Base-by-base conservation (phyloP, 2,888 invertebrate species). In the Philaethria dido region DNA sequence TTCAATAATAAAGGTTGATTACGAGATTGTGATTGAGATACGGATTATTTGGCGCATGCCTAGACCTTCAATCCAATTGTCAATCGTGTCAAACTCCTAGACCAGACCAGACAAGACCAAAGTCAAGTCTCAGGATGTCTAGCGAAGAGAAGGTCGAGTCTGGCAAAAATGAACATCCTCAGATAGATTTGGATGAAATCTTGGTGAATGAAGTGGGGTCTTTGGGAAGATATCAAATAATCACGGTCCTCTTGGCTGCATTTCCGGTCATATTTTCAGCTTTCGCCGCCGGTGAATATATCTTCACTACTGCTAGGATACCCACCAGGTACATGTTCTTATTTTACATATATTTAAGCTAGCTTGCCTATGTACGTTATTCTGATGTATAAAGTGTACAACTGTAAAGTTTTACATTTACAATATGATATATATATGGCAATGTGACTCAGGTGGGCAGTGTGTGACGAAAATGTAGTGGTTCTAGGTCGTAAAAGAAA, bases 251-350 rank as follows among this genome's bases (percentile, higher is more conserved):
- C 1, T 79, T 91, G 36, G 88, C 89, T 0, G 80, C 89, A 0
- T 69, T 92, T 11, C 91, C 91, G 0, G 84, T 89, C 11, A 89
- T 92, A 25, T 91, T 92, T 77, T 87, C 89, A 0, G 92, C 89
- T 0, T 89, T 89, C 62, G 90, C 89, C 0, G 78, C 90, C 0
- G 89, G 90, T 18, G 92, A 92, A 74, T 92, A 90, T 62, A 88
- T 92, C 68, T 92, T 92, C 68, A 91, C 92, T 0, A 88, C 88
- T 0, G 89, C 88, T 8, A 87, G 91, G 68, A 88, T 91, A 72
- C 85, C 84, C 1, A 80, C 85, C 59, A 89, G 92, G 91, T 91
- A 74, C 9, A 3, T 20, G 25, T 22, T n/a, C 2, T 0, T 29
- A 11, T 52, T 52, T 52, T 29, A 22, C 33, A 33, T 33, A 33